phyloP scores from a whole-genome alignment of 2,888 invertebrate species.

The Myathropa florea region DNA sequence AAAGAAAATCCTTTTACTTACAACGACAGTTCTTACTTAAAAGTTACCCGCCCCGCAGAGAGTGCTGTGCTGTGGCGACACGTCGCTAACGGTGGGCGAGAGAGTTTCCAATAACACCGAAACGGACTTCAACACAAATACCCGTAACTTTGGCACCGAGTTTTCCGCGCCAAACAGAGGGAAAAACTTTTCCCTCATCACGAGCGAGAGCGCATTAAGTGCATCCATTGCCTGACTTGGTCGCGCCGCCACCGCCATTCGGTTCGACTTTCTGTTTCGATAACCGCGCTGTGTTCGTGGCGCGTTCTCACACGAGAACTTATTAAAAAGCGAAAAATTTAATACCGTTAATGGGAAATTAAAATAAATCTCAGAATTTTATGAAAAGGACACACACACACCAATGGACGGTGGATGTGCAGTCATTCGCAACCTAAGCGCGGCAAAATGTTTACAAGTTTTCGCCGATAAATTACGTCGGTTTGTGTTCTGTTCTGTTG shows the following conservation, averaged over 20 bases:
- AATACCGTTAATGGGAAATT: constrained; percentile 28
- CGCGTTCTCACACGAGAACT: constrained; percentile 30
- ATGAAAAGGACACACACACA: constrained; percentile 29
- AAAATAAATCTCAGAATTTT: constrained; percentile 36
- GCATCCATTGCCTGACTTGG: background rate
- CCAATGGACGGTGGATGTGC: background rate
- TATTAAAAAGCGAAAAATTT: constrained; percentile 44
- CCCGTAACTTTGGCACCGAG: background rate
- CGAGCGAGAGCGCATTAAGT: background rate
- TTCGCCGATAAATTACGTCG: constrained; percentile 27
- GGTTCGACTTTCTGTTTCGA: background rate
- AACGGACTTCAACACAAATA: background rate
- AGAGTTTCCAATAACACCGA: background rate
- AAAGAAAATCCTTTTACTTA: constrained; percentile 27
- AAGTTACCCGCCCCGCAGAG: constrained; percentile 18
- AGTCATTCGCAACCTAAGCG: background rate
- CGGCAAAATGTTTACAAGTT: constrained; percentile 27
- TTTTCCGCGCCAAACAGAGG: background rate
- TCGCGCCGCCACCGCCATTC: background rate
- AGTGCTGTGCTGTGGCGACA: background rate
- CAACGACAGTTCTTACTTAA: constrained; percentile 44
- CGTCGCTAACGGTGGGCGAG: background rate
- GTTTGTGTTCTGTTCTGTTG: background rate
- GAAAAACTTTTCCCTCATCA: background rate
- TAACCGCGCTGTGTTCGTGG: constrained; percentile 2